A percentile compares a stretch with the other conserved stretches of the same genome.
phyloP scores from a whole-genome alignment of 1,140 invertebrate genomes.

The Trigoniulus corallinus region DNA sequence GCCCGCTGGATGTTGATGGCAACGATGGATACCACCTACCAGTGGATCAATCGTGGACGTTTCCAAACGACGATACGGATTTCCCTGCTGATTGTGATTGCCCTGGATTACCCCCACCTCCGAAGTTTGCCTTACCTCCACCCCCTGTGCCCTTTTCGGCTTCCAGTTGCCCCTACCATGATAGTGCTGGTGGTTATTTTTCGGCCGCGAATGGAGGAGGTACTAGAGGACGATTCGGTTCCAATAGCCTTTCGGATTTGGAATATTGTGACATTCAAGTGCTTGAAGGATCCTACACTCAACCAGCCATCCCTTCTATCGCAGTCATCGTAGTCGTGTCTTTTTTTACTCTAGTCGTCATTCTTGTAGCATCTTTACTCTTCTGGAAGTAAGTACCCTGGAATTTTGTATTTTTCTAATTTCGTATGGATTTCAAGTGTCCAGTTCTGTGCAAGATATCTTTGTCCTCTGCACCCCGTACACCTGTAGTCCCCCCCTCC shows the following conservation, averaged over 20 bases:
- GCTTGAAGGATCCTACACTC: slow-evolving; percentile 13
- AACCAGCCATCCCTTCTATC: slow-evolving; percentile 12
- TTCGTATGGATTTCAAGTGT: no score
- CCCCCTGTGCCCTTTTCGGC: slow-evolving; percentile 1
- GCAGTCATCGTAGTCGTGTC: slow-evolving; percentile 14
- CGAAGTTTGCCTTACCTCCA: slow-evolving; percentile 3
- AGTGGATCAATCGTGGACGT: background rate
- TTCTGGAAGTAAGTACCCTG: slow-evolving; percentile 14
- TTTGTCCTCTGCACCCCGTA: no score
- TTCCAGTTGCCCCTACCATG: background rate
- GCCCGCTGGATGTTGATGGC: background rate
- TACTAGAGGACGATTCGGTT: background rate
- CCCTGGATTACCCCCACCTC: slow-evolving; percentile 2
- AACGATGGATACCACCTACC: background rate
- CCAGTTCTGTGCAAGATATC: no score
- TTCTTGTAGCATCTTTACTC: slow-evolving; percentile 13
- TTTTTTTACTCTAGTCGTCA: slow-evolving; percentile 11
- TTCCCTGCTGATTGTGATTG: background rate
- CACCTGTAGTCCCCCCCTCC: no score
- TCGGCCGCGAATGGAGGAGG: background rate
- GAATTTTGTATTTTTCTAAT: background rate
- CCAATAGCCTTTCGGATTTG: slow-evolving; percentile 1
- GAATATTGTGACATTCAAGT: slow-evolving; percentile 14
- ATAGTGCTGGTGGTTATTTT: no score
- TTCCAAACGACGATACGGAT: background rate